These are phyloP conservation scores for Heliconius ethilla DNA, from an alignment of 2,888 invertebrate genomes.

Conservation along the genomic window DNA sequence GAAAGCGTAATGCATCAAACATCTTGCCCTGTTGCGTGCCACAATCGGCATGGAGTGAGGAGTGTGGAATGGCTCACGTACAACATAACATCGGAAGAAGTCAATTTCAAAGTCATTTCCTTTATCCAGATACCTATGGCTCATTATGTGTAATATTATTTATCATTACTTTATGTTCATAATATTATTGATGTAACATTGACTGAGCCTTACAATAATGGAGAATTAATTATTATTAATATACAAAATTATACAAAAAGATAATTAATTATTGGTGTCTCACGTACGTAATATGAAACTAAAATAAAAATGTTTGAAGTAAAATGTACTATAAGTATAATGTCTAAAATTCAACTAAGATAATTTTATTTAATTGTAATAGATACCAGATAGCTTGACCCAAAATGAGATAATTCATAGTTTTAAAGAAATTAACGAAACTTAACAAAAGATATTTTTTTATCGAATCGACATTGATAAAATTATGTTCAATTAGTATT, in stretches of 20 bases:
- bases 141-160: slow-evolving; percentile 27
- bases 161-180: slow-evolving; percentile 12
- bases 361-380: not conserved
- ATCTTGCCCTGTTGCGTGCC: slow-evolving; percentile 18
- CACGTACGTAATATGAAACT: not conserved
- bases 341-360: not conserved
- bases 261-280: not conserved
- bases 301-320: not conserved
- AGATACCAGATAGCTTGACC: not conserved
- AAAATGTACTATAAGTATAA: not conserved
- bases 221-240: not conserved
- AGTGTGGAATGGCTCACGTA: slow-evolving; percentile 24
- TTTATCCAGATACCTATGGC: slow-evolving; percentile 19
- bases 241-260: not conserved
- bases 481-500: not conserved
- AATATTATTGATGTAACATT: slow-evolving; percentile 2
- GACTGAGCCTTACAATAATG: not conserved
- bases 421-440: not conserved
- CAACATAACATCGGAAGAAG: slow-evolving; percentile 37
- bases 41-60: slow-evolving; percentile 9
- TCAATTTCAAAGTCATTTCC: slow-evolving; percentile 35
- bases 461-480: not conserved
- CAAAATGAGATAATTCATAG: not conserved
- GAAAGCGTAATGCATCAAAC: slow-evolving; percentile 26
- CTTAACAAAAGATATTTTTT: not conserved